Evolutionary conservation across 2,888 invertebrate species (phyloP).

Genomic region (Labia minor): DNA sequence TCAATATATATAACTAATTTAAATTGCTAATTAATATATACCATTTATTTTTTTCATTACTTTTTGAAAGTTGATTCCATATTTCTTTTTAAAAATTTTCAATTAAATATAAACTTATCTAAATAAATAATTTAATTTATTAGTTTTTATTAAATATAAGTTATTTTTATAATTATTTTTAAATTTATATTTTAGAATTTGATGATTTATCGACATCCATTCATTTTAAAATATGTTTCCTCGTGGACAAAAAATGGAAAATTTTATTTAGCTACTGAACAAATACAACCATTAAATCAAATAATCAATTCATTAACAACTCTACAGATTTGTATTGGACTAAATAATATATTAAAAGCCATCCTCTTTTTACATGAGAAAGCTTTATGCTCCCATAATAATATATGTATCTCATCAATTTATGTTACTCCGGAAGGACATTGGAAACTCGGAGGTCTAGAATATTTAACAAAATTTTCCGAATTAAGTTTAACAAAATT

Average conservation of each 20-base stretch:
- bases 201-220: conserved; percentile 76
- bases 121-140: no score
- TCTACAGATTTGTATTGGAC: conserved; percentile 72
- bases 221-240: conserved; percentile 69
- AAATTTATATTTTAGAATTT: conserved; percentile 54
- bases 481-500: conserved; percentile 41
- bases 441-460: conserved; percentile 81
- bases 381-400: conserved; percentile 71
- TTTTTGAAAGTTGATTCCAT: no score
- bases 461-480: conserved; percentile 54
- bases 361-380: conserved; percentile 73
- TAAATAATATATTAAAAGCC: conserved; percentile 69
- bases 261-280: conserved; percentile 70
- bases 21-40: no score
- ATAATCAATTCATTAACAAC: conserved; percentile 55
- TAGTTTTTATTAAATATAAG: no score
- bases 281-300: conserved; percentile 61
- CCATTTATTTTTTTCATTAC: no score
- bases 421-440: conserved; percentile 73
- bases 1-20: no score
- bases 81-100: no score
- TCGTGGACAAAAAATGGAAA: conserved; percentile 68
- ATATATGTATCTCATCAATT: conserved; percentile 65
- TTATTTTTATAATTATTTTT: background rate
- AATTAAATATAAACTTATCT: no score